These are phyloP conservation scores for Proterorhinus semilunaris DNA, from an alignment of 2,113 vertebrate genomes.

Conservation along the genomic window DNA sequence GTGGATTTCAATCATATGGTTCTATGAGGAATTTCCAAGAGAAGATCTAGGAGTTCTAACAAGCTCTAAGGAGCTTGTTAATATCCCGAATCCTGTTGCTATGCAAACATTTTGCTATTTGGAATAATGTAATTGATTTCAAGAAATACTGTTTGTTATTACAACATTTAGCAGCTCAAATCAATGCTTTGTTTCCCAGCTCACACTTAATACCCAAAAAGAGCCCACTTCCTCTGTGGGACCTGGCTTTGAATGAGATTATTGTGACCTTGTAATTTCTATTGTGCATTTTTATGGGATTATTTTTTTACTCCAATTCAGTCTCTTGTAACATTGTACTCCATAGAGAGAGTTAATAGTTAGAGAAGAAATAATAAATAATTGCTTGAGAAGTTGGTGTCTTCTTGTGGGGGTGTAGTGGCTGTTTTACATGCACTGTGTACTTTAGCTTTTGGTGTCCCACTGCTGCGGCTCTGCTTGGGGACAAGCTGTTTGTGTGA, in stretches of 20 bases:
- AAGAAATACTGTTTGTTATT: background rate
- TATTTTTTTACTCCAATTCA: background rate
- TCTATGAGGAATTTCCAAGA: no score
- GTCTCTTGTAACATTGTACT: constrained; percentile 19
- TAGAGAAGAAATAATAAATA: constrained; percentile 12
- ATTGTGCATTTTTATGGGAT: constrained; percentile 2
- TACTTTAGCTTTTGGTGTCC: constrained; percentile 12
- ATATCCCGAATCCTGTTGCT: no score
- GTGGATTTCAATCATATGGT: no score
- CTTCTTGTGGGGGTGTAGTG: constrained; percentile 6
- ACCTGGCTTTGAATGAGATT: background rate
- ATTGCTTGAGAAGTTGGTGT: constrained; percentile 13
- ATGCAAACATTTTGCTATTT: no score
- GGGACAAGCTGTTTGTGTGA: constrained; percentile 35
- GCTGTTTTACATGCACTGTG: constrained; percentile 26
- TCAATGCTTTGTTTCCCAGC: background rate
- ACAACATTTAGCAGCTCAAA: background rate
- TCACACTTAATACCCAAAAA: background rate
- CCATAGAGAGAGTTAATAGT: constrained; percentile 9
- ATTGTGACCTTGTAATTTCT: constrained; percentile 8
- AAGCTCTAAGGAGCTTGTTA: no score
- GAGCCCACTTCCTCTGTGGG: background rate
- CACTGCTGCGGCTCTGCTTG: background rate
- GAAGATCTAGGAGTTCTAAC: no score
- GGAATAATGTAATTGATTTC: no score